Evolutionary conservation across 2,113 vertebrate species (phyloP), one percentile per base, ranked within the genome.

Genomic region (Gasterosteus aculeatus): DNA sequence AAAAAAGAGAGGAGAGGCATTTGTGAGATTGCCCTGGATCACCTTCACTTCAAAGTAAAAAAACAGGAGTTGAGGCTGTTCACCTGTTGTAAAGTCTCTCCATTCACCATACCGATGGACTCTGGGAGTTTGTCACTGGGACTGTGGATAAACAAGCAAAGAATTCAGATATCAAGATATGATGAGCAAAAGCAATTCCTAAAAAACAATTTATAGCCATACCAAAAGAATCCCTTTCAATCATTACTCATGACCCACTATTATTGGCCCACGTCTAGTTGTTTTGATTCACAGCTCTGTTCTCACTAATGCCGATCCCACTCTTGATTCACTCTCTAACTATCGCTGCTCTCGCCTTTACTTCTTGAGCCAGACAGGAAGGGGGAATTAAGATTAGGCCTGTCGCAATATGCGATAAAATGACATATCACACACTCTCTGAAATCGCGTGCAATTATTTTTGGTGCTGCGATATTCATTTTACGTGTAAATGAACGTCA

Each of bases 91-190:
- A 95, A 95, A 91, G 94, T 96, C 86, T 98, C 98, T 90, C 97
- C 97, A 64, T 99, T 99, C 85, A 96, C 96, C 96, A 99, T 95
- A 95, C 95, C 95, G 78, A 98, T 93, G 49, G 96, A 95, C 91
- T 99, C 97, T 93, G 96, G 94, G 93, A 96, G 95, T 95, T 99
- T 99, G 89, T 98, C 97, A 64, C 96, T 96, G 87, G 97, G 96
- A 94, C 97, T 99, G 92, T 69, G 93, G 92, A 89, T 39, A 74
- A 49, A 90, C 16, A 85, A 42, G 71, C 70, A 80, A 78, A 16
- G 70, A 0, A 72, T 29, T 65, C n/a, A 72, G 9, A 61, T 12
- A 53, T 5, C 29, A 58, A 53, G 29, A 47, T 38, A 18, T 33
- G n/a, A n/a, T n/a, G 56, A 0, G 49, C 49, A n/a, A 22, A 19